Conservation (phyloP, 2,797 vertebrate genomes). For the Sebastes steindachneri region DNA sequence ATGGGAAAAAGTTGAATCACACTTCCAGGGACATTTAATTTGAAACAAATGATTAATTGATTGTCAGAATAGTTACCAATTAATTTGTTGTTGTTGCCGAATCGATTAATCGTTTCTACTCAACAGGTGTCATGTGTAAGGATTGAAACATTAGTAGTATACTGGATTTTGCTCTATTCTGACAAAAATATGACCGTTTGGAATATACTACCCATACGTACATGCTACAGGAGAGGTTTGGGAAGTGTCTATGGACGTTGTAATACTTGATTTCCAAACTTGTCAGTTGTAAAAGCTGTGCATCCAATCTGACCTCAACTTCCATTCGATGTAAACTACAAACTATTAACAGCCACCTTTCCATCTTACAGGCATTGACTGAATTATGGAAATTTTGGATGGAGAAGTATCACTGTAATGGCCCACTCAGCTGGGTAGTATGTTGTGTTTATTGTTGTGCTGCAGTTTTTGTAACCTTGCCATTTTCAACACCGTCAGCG, state of each 20-base stretch:
- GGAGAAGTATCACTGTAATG: background rate
- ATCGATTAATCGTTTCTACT: background rate
- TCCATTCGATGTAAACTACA: background rate
- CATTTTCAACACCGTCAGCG: background rate
- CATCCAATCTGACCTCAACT: background rate
- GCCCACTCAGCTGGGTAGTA: background rate
- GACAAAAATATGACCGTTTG: background rate
- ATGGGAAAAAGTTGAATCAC: no score
- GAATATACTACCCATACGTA: background rate
- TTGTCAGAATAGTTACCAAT: background rate
- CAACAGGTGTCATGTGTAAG: background rate
- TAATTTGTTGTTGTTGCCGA: background rate
- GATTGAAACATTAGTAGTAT: background rate
- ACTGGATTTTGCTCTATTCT: background rate
- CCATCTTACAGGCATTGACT: background rate
- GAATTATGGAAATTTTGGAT: background rate
- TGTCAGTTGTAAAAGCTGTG: background rate
- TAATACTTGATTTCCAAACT: background rate
- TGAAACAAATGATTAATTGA: no score
- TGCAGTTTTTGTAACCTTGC: constrained; percentile 1
- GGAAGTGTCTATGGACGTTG: background rate
- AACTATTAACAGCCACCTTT: background rate
- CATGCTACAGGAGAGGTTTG: background rate
- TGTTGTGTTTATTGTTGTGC: background rate
- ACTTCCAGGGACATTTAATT: no score